Percentiles rank a stretch among this genome's conserved stretches.
Evolutionary conservation across 2,797 vertebrate genomes (phyloP).

Genomic region (Danio albolineatus): DNA sequence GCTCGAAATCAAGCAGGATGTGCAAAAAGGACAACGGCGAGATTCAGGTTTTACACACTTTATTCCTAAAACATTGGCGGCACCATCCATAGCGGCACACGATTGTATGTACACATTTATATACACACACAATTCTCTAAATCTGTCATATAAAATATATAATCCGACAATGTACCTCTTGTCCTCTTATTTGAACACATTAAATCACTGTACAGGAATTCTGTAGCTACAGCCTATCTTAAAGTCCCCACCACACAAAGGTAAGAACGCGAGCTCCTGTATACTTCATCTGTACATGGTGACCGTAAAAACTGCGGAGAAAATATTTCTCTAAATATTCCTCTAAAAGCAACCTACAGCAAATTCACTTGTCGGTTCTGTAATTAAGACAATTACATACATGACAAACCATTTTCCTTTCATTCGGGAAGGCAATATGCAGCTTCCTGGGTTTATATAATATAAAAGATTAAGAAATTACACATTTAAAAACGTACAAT

Average conservation of each 20-base stretch:
- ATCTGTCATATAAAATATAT: constrained; percentile 99
- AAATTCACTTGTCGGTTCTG: constrained; percentile 87
- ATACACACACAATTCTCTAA: constrained; percentile 80
- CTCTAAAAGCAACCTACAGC: constrained; percentile 99
- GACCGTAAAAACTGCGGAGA: constrained; percentile 99
- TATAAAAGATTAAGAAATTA: constrained; percentile 99
- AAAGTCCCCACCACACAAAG: constrained; percentile 95
- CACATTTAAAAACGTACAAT: constrained; percentile 99
- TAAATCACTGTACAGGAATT: constrained; percentile 99
- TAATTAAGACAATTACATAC: constrained; percentile 99
- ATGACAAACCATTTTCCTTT: constrained; percentile 99
- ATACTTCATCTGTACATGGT: constrained; percentile 97
- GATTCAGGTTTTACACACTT: constrained; percentile 82
- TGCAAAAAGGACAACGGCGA: constrained; percentile 33
- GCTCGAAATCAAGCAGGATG: constrained; percentile 19
- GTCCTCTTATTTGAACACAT: constrained; percentile 93
- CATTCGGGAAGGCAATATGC: constrained; percentile 97
- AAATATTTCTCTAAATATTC: constrained; percentile 95
- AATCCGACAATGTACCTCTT: constrained; percentile 99
- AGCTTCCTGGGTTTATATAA: constrained; percentile 80
- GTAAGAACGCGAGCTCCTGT: constrained; percentile 90
- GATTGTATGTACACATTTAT: constrained; percentile 86
- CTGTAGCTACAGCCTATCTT: constrained; percentile 97
- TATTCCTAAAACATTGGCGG: constrained; percentile 89
- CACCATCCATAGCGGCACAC: constrained; percentile 86